Percentiles rank a stretch among this genome's conserved stretches.
Conservation (phyloP, 2,888 invertebrate genomes). For the Acleris cristana region DNA sequence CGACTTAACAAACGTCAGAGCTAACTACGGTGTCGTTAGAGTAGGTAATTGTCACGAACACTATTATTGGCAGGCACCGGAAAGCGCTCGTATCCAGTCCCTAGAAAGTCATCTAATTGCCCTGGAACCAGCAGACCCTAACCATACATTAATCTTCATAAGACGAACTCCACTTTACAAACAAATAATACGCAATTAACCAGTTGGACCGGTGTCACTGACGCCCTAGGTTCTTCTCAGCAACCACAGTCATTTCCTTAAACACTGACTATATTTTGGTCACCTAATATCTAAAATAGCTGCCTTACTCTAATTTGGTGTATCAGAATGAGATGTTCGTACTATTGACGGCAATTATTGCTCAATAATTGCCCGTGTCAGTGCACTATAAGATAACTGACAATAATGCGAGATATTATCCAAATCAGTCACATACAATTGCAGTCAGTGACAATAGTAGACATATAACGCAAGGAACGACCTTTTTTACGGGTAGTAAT, state of each 20-base stretch:
- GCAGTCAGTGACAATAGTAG: no score
- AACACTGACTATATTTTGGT: conserved; percentile 22
- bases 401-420: neutral
- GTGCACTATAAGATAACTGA: neutral
- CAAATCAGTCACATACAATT: no score
- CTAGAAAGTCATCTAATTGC: conserved; percentile 43
- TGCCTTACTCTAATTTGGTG: no score
- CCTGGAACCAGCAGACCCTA: conserved; percentile 54
- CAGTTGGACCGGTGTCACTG: conserved; percentile 56
- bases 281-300: neutral
- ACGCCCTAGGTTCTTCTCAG: conserved; percentile 51
- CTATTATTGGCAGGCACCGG: conserved; percentile 15
- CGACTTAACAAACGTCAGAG: neutral
- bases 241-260: conserved; percentile 43
- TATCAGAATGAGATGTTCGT: no score
- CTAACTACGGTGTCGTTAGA: conserved; percentile 4
- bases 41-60: neutral
- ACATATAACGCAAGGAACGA: no score
- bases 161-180: conserved; percentile 52
- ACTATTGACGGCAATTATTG: no score
- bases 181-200: conserved; percentile 61
- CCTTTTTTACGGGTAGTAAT: no score
- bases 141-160: conserved; percentile 63
- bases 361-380: no score
- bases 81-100: conserved; percentile 29